phyloP scores from a whole-genome alignment of 92 coral and sea anemone genomes.

The Metridium senile region DNA sequence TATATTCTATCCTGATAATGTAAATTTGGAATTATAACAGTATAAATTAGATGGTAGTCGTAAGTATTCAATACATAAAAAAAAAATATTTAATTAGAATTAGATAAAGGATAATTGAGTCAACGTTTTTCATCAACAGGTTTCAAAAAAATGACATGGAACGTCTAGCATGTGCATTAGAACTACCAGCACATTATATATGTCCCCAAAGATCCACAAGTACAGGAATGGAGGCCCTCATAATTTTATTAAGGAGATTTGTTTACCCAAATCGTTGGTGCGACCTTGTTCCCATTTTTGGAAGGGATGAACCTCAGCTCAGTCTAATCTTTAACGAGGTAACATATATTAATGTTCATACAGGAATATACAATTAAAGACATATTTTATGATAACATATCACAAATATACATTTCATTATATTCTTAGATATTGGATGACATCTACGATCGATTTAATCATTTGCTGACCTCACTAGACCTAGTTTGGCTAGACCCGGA shows the following conservation, averaged over 20 bases:
- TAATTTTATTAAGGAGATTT: slow-evolving; percentile 41
- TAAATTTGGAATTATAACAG: neutral
- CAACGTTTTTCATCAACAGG: slow-evolving; percentile 7
- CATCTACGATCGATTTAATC: slow-evolving; percentile 40
- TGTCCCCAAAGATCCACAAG: slow-evolving; percentile 45
- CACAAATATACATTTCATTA: neutral
- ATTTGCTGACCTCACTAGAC: slow-evolving; percentile 44
- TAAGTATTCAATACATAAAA: neutral
- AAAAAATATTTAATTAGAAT: neutral
- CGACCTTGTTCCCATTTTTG: slow-evolving; percentile 49
- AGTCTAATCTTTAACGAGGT: slow-evolving; percentile 59
- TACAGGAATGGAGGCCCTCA: slow-evolving; percentile 60
- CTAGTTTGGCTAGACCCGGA: slow-evolving; percentile 62
- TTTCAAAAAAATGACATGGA: slow-evolving; percentile 64
- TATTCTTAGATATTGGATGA: slow-evolving; percentile 36
- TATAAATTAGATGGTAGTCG: neutral
- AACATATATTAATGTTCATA: neutral
- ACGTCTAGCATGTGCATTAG: slow-evolving; percentile 44
- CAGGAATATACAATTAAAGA: neutral
- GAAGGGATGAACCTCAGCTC: slow-evolving; percentile 43
- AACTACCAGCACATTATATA: slow-evolving; percentile 53
- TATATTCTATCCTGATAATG: neutral
- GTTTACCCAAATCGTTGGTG: slow-evolving; percentile 57
- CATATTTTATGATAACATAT: neutral
- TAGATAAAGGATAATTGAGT: neutral